These are phyloP conservation scores for Eupithecia subumbrata DNA, from an alignment of 2,888 invertebrate genomes.

Conservation along the genomic window DNA sequence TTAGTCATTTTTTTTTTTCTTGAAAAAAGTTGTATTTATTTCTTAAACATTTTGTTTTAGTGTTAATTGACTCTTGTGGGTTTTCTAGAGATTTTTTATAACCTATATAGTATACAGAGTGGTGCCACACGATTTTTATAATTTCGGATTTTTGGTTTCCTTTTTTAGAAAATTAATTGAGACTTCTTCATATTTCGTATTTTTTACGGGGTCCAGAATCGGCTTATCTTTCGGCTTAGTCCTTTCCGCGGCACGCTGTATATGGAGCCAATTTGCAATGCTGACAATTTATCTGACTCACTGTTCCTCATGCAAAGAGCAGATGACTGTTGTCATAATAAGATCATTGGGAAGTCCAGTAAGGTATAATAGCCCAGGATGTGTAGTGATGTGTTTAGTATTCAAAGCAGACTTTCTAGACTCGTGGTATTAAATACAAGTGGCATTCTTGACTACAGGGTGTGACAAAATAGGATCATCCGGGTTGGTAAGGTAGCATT, in stretches of 20 bases:
- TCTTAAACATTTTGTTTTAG: not conserved
- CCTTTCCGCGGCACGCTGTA: too few species aligned
- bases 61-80: too few species aligned
- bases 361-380: constrained; percentile 22
- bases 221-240: too few species aligned
- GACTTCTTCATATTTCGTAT: too few species aligned
- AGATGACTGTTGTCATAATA: constrained; percentile 3
- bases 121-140: too few species aligned
- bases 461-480: not conserved
- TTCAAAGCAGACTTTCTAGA: constrained; percentile 20
- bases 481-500: too few species aligned
- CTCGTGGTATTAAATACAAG: not conserved
- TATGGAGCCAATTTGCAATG: not conserved
- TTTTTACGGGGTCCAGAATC: too few species aligned
- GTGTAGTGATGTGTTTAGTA: constrained; percentile 17
- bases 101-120: too few species aligned
- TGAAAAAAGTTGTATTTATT: too few species aligned
- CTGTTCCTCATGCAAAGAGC: not conserved
- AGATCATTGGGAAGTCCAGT: constrained; percentile 25
- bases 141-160: too few species aligned
- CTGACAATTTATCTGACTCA: not conserved
- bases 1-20: too few species aligned
- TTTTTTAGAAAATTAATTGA: too few species aligned
- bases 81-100: not conserved
- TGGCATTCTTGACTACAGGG: constrained; percentile 3